Percentiles rank a stretch among this genome's conserved stretches.
Conservation (phyloP, 2,797 vertebrate species). For the Catostomus latipinnis region DNA sequence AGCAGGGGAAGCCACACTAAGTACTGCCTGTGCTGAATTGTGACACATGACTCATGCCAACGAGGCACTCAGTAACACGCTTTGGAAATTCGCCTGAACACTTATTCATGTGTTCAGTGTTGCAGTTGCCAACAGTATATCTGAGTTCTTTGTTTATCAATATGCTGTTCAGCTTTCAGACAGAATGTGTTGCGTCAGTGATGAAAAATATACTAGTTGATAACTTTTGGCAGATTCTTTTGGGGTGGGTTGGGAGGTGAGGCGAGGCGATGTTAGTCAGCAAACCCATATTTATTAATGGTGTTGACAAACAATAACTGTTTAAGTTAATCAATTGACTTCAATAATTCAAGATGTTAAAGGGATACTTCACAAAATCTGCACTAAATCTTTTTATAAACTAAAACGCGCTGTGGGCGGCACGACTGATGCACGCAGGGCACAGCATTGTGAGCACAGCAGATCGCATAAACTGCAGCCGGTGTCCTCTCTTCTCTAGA, state of each 20-base stretch:
- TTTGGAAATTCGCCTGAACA: slow-evolving; percentile 15
- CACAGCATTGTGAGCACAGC: too few relatives aligned
- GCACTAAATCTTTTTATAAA: too few relatives aligned
- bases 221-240: not conserved
- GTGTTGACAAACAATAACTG: not conserved
- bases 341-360: not conserved
- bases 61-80: not conserved
- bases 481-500: too few relatives aligned
- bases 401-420: too few relatives aligned
- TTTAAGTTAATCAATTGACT: not conserved
- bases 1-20: not conserved
- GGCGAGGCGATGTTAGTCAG: not conserved
- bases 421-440: too few relatives aligned
- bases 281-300: not conserved
- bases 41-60: not conserved
- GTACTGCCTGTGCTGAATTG: not conserved
- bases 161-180: not conserved
- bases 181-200: not conserved
- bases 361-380: too few relatives aligned
- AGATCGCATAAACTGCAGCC: too few relatives aligned
- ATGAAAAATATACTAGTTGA: not conserved
- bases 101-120: not conserved
- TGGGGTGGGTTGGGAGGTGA: too few relatives aligned
- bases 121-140: slow-evolving; percentile 12
- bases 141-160: slow-evolving; percentile 5